phyloP scores from a whole-genome alignment of 2,113 vertebrate species.

The Ictalurus punctatus region DNA sequence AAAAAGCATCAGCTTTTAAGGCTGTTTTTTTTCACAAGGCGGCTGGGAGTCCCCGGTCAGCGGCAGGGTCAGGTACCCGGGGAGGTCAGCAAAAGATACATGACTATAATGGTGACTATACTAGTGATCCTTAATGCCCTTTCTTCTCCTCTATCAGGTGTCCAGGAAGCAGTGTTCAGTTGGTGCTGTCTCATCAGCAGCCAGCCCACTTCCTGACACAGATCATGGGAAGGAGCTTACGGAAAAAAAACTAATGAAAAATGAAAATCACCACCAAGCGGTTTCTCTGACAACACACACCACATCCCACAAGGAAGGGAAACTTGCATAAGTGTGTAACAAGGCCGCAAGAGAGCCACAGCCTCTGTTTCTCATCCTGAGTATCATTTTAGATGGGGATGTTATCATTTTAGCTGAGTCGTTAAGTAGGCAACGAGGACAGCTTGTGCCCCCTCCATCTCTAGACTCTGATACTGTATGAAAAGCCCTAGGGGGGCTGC shows the following conservation, averaged over 20 bases:
- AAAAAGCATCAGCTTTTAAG: background rate
- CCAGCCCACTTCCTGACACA: conserved; percentile 68
- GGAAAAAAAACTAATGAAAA: conserved; percentile 24
- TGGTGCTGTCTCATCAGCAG: conserved; percentile 73
- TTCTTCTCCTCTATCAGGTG: conserved; percentile 53
- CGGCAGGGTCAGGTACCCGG: background rate
- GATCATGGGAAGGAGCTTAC: conserved; percentile 56
- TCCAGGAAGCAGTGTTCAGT: conserved; percentile 70
- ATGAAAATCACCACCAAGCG: conserved; percentile 52
- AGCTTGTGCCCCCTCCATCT: background rate
- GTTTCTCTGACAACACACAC: conserved; percentile 57
- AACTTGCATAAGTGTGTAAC: conserved; percentile 67
- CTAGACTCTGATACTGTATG: conserved; percentile 40
- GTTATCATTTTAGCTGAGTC: background rate
- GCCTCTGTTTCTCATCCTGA: background rate
- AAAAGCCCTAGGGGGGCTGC: conserved; percentile 50
- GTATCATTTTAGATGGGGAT: conserved; percentile 14
- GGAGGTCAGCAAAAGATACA: conserved; percentile 23
- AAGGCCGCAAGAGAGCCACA: conserved; percentile 17
- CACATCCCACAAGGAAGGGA: conserved; percentile 64
- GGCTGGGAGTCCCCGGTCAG: conserved; percentile 10
- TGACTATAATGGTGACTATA: background rate
- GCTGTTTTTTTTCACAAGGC: conserved; percentile 23
- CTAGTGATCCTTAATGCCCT: background rate
- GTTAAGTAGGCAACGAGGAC: background rate